Conservation (phyloP, 2,888 invertebrate genomes). For the Pharmacophagus antenor region DNA sequence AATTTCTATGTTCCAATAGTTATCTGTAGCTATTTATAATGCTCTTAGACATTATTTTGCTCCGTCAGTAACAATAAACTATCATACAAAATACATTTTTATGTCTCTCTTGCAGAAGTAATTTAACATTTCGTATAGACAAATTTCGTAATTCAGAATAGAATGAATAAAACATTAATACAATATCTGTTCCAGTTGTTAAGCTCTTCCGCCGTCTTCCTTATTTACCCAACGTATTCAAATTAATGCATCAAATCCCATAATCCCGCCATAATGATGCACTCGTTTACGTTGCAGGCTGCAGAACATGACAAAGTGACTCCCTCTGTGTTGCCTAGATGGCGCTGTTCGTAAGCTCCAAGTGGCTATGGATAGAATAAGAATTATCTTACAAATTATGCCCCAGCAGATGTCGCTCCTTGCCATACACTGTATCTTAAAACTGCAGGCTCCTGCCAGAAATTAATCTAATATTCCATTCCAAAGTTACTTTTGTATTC, state of each 20-base stretch:
- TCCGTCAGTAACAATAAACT: background rate
- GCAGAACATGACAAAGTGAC: constrained; percentile 46
- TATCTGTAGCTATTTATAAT: no score
- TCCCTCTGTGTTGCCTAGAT: constrained; percentile 50
- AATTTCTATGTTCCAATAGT: no score
- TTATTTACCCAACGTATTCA: constrained; percentile 31
- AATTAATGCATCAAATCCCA: constrained; percentile 35
- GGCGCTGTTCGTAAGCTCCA: constrained; percentile 45
- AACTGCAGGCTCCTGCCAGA: constrained; percentile 21
- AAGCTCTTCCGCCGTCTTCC: constrained; percentile 26
- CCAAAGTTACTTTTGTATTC: constrained; percentile 19
- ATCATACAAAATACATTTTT: constrained; percentile 6
- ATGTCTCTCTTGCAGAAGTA: constrained; percentile 1
- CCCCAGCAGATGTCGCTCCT: constrained; percentile 44
- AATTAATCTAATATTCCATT: constrained; percentile 27
- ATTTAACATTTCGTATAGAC: constrained; percentile 23
- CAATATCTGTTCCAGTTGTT: constrained; percentile 28
- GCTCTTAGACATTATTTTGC: background rate
- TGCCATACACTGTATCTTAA: constrained; percentile 22
- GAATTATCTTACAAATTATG: constrained; percentile 32
- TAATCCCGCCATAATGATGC: constrained; percentile 36
- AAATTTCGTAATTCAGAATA: constrained; percentile 20
- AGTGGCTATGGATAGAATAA: constrained; percentile 18
- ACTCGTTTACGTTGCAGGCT: constrained; percentile 32
- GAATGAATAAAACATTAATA: constrained; percentile 31